phyloP scores from a whole-genome alignment of 2,888 invertebrate species.

The Lithophane leautieri region DNA sequence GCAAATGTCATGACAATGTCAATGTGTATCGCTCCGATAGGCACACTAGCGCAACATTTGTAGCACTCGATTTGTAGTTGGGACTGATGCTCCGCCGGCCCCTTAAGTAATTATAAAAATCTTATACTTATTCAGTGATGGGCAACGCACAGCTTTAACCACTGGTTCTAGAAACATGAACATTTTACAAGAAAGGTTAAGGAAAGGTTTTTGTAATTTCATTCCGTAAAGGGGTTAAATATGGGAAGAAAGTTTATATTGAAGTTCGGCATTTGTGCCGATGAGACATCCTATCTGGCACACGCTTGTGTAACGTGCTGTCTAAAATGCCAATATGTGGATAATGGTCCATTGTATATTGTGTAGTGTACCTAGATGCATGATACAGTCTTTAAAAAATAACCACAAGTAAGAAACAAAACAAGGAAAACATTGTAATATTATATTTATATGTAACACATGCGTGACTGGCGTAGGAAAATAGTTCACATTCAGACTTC shows the following conservation, averaged over 20 bases:
- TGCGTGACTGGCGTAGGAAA: not conserved
- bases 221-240: not conserved
- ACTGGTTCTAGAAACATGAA: not conserved
- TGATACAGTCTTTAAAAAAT: too few relatives aligned
- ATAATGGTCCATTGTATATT: too few relatives aligned
- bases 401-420: too few relatives aligned
- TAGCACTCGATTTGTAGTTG: too few relatives aligned
- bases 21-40: too few relatives aligned
- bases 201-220: not conserved
- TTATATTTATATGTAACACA: constrained; percentile 14
- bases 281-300: too few relatives aligned
- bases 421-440: constrained; percentile 23
- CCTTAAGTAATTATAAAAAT: not conserved
- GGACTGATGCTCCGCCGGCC: too few relatives aligned
- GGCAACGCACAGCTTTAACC: too few relatives aligned
- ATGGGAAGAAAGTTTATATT: not conserved
- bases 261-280: not conserved
- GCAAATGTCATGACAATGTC: too few relatives aligned
- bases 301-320: too few relatives aligned
- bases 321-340: too few relatives aligned
- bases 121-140: not conserved
- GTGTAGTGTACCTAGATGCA: not conserved
- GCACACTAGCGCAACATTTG: too few relatives aligned
- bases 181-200: not conserved
- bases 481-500: constrained; percentile 5